phyloP scores from a whole-genome alignment of 2,797 vertebrate species.

The Pangasius djambal region DNA sequence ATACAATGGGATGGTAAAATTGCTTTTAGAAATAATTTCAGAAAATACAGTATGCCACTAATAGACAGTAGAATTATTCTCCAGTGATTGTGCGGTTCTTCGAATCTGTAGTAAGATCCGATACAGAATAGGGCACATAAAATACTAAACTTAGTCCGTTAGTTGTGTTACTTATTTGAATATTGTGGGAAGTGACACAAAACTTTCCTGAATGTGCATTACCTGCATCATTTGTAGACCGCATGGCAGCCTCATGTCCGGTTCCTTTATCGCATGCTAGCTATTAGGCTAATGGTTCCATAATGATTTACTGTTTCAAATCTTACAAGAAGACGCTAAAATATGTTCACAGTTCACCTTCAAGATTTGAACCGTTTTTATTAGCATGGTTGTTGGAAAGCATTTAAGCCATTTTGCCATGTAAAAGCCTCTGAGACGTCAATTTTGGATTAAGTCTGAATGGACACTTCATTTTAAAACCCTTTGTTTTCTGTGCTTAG shows the following conservation, averaged over 20 bases:
- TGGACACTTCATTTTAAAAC: neutral
- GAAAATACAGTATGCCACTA: neutral
- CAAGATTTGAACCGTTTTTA: neutral
- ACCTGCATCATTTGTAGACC: neutral
- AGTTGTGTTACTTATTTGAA: neutral
- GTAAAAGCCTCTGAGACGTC: neutral
- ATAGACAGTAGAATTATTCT: neutral
- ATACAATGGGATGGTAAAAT: neutral
- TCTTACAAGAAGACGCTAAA: neutral
- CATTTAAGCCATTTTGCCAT: neutral
- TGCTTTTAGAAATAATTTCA: neutral
- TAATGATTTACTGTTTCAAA: neutral
- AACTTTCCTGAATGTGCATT: neutral
- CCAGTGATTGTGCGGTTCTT: neutral
- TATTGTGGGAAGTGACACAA: neutral
- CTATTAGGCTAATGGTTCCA: neutral
- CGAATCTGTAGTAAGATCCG: neutral
- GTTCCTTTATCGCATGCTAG: neutral
- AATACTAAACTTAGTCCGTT: neutral
- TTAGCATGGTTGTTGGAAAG: neutral
- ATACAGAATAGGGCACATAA: neutral
- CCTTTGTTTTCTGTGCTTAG: neutral
- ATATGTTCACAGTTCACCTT: neutral
- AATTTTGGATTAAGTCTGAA: neutral
- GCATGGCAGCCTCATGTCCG: neutral